Evolutionary conservation across 2,888 invertebrate species (phyloP).

Genomic region (Himalopsyche anomala): DNA sequence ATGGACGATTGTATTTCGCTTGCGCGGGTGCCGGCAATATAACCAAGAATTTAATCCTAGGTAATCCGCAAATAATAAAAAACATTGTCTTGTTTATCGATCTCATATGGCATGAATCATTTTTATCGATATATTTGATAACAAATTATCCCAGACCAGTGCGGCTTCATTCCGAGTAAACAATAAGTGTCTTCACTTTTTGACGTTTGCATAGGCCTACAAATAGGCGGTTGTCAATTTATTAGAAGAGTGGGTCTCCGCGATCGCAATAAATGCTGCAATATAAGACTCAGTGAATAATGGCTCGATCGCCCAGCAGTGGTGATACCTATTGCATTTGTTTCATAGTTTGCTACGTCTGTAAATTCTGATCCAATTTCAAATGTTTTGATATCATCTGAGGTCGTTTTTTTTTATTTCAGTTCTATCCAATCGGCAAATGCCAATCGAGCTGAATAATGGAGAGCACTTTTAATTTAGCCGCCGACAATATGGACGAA

Average conservation of each 20-base stretch:
- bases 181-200: slow-evolving; percentile 5
- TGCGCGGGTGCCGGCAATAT: slow-evolving; percentile 34
- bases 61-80: neutral
- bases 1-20: slow-evolving; percentile 13
- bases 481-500: slow-evolving; percentile 11
- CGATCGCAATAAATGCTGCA: neutral
- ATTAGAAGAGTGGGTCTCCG: neutral
- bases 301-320: too few species aligned
- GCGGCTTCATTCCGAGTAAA: neutral
- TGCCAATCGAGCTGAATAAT: slow-evolving; percentile 15
- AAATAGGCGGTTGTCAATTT: slow-evolving; percentile 1
- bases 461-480: neutral
- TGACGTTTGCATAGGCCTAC: slow-evolving; percentile 18
- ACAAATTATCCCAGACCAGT: neutral
- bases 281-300: neutral
- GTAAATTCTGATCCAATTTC: neutral
- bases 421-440: slow-evolving; percentile 3
- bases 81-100: neutral
- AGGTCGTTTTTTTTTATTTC: neutral
- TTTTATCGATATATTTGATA: neutral
- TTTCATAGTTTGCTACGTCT: neutral
- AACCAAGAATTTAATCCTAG: slow-evolving; percentile 10
- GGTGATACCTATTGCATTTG: neutral
- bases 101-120: neutral
- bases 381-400: neutral